A percentile compares a stretch with the other conserved stretches of the same genome.
phyloP scores from a whole-genome alignment of 2,113 vertebrate species.

The Mormyrus lacerda region DNA sequence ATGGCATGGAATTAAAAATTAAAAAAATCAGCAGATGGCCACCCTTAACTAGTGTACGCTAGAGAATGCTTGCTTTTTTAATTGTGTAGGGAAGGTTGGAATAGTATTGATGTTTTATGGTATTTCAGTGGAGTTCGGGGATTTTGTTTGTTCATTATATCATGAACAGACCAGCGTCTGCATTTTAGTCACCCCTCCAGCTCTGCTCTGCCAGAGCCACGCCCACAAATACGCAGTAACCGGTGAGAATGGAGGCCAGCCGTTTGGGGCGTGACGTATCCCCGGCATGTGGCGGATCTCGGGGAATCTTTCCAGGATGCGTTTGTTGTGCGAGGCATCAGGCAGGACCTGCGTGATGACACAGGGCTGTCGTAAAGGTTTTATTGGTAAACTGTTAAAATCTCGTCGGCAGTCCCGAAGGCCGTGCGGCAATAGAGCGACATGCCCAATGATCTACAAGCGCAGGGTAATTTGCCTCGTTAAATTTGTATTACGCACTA shows the following conservation, averaged over 20 bases:
- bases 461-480: slow-evolving; percentile 38
- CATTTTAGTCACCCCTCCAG: neutral
- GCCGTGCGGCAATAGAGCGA: slow-evolving; percentile 21
- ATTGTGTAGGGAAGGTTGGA: neutral
- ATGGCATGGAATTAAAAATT: neutral
- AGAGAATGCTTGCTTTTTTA: neutral
- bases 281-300: neutral
- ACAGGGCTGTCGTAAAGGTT: slow-evolving; percentile 19
- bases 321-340: slow-evolving; percentile 10
- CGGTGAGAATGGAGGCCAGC: too few relatives aligned
- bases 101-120: neutral
- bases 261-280: neutral
- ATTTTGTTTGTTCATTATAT: too few relatives aligned
- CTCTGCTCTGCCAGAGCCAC: neutral
- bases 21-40: neutral
- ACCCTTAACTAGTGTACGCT: neutral
- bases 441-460: slow-evolving; percentile 28
- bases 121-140: neutral
- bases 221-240: neutral
- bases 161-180: neutral
- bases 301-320: neutral
- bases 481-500: slow-evolving; percentile 39
- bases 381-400: slow-evolving; percentile 51
- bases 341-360: slow-evolving; percentile 18
- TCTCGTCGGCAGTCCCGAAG: slow-evolving; percentile 32